Evolutionary conservation across 2,888 invertebrate genomes (phyloP).

Genomic region (Calameuta filiformis): DNA sequence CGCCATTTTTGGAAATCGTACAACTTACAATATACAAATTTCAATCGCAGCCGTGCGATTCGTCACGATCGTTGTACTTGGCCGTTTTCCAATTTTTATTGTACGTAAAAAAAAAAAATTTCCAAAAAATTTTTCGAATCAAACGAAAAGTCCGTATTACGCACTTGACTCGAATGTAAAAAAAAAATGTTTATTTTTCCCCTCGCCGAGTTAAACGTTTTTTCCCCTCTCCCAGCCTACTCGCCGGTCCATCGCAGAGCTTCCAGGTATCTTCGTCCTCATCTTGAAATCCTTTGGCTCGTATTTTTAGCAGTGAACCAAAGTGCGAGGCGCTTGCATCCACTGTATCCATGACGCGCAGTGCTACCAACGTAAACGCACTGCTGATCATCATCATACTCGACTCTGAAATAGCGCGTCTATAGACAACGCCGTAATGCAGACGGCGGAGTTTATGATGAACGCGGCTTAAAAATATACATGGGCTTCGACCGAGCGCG

Average conservation of each 20-base stretch:
- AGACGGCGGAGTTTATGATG: constrained; percentile 5
- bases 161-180: no score
- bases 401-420: background rate
- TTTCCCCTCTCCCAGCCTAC: background rate
- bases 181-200: no score
- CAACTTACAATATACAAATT: background rate
- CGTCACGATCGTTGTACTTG: background rate
- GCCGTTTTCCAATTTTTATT: background rate
- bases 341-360: background rate
- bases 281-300: background rate
- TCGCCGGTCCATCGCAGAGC: background rate
- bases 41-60: background rate
- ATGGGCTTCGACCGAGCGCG: background rate
- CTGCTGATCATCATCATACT: background rate
- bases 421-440: background rate
- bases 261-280: background rate
- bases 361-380: background rate
- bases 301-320: background rate
- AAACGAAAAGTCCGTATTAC: no score
- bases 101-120: background rate
- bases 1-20: background rate
- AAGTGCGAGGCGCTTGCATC: background rate
- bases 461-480: constrained; percentile 3
- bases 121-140: no score
- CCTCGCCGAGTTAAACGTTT: no score